A percentile compares a stretch with the other conserved stretches of the same genome.
Conservation (phyloP, 2,888 invertebrate genomes). For the Pristionchus exspectatus region DNA sequence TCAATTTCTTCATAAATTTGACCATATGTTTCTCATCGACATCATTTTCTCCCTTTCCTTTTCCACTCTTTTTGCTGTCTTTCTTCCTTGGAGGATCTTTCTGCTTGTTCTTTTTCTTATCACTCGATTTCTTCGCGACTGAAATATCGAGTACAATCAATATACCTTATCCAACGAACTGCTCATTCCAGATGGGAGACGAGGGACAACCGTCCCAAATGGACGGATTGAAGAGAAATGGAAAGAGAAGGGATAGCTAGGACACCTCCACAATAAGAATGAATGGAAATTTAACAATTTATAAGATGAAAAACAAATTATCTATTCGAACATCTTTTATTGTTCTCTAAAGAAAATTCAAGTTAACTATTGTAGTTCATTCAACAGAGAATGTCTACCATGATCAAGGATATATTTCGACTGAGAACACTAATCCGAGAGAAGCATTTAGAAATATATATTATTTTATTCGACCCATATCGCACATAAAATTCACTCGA, state of each 20-base stretch:
- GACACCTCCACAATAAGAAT: not conserved
- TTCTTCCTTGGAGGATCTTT: not conserved
- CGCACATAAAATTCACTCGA: not conserved
- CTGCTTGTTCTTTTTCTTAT: conserved; percentile 32
- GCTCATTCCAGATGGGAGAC: not conserved
- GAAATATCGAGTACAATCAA: not conserved
- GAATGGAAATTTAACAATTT: not conserved
- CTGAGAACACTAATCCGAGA: not conserved
- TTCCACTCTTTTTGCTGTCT: conserved; percentile 15
- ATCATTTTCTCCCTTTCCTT: conserved; percentile 30
- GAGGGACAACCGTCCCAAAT: not conserved
- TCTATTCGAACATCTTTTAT: not conserved
- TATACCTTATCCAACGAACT: not conserved
- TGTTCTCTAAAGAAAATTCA: not conserved
- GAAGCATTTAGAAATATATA: not conserved
- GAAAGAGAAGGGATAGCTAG: not conserved
- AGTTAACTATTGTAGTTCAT: no score
- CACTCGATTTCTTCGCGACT: conserved; percentile 9
- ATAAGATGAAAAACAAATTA: not conserved
- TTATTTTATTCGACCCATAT: not conserved
- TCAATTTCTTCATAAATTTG: conserved; percentile 32
- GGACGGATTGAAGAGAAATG: not conserved
- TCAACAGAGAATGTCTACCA: no score
- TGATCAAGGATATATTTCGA: not conserved
- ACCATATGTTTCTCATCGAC: conserved; percentile 27